Percentiles rank a stretch among this genome's conserved stretches.
These are phyloP conservation scores for Eptesicus fuscus DNA, from an alignment of 2,113 vertebrate genomes.

Conservation along the genomic window DNA sequence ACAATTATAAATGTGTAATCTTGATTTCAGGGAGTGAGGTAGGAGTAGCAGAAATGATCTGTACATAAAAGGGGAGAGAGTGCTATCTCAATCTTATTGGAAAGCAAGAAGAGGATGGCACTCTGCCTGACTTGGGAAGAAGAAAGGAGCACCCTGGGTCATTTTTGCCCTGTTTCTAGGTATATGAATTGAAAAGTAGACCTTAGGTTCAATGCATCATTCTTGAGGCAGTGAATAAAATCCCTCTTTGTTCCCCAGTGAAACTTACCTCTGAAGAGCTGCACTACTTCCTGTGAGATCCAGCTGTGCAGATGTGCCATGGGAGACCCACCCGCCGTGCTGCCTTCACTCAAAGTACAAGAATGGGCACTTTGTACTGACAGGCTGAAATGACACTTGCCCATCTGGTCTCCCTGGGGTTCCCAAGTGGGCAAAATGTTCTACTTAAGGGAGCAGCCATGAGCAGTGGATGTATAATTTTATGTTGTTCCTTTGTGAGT, in stretches of 20 bases:
- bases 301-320: slow-evolving; percentile 78
- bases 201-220: slow-evolving; percentile 78
- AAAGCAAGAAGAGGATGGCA: background rate
- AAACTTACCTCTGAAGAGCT: slow-evolving; percentile 84
- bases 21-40: background rate
- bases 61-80: background rate
- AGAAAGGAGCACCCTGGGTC: slow-evolving; percentile 25
- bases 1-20: background rate
- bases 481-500: background rate
- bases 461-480: background rate
- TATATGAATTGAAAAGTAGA: slow-evolving; percentile 63
- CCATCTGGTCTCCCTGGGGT: slow-evolving; percentile 63
- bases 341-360: slow-evolving; percentile 75
- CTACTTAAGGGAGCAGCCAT: slow-evolving; percentile 35
- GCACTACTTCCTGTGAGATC: slow-evolving; percentile 81
- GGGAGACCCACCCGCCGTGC: slow-evolving; percentile 26
- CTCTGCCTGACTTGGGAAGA: slow-evolving; percentile 36
- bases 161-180: slow-evolving; percentile 70
- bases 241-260: slow-evolving; percentile 81
- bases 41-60: background rate
- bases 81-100: slow-evolving; percentile 8
- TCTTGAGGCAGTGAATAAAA: slow-evolving; percentile 78
- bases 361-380: slow-evolving; percentile 83
- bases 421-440: slow-evolving; percentile 67
- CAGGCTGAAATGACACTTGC: slow-evolving; percentile 75